Conservation (phyloP, 2,113 vertebrate genomes). For the Hemiprocne comata region DNA sequence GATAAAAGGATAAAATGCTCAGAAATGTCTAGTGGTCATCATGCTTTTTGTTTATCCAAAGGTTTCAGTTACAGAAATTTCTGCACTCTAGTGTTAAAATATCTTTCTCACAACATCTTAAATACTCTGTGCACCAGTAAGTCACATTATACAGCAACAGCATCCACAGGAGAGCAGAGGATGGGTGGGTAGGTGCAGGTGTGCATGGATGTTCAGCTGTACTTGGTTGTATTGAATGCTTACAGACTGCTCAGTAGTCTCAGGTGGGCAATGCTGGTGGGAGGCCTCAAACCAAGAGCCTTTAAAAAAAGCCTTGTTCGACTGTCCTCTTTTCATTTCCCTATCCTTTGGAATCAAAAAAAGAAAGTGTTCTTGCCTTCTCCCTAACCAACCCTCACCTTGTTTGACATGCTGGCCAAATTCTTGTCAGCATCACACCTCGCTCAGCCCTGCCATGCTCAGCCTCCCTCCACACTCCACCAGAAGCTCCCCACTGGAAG, state of each 20-base stretch:
- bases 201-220: not conserved
- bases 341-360: not conserved
- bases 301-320: not conserved
- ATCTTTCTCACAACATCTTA: not conserved
- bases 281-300: not conserved
- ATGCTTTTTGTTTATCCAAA: not conserved
- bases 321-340: not conserved
- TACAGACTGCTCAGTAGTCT: not conserved
- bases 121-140: not conserved
- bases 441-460: not conserved
- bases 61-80: not conserved
- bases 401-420: not conserved
- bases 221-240: not conserved
- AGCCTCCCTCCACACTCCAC: not conserved
- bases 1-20: not conserved
- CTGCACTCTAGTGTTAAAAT: not conserved
- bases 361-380: not conserved
- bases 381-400: not conserved
- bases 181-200: not conserved
- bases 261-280: not conserved
- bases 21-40: not conserved
- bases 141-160: not conserved
- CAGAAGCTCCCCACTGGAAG: slow-evolving; percentile 5
- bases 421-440: not conserved
- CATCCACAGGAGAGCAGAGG: not conserved